Base-by-base conservation (phyloP, 2,113 vertebrate genomes). In the Eulemur macaco region DNA sequence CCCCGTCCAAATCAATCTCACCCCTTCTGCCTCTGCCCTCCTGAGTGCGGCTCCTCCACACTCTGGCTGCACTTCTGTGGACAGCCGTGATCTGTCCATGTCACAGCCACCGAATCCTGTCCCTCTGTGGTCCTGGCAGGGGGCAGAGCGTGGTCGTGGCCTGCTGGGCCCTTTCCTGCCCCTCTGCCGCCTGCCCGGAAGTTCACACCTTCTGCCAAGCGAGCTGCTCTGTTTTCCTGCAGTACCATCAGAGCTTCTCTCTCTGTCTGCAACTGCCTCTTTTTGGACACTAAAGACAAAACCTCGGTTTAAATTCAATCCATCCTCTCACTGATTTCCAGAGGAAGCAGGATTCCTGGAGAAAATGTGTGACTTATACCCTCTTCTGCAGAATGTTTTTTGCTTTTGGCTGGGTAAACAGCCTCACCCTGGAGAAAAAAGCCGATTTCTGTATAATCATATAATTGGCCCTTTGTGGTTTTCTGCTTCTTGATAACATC, bases 11-110 rank as follows among this genome's bases (percentile, higher is more conserved):
- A 20, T 58, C 17, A 52, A 31, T 83, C 23, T 39, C 3, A 1
- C 21, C 1, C 7, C 21, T 9, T 76, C 37, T 13, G 3, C 37
- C 15, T 58, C 54, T 31, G 5, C 54, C 5, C 81, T 73, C 25
- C 3, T 17, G 5, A 54, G 7, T 14, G 12, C 4, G 12, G 20
- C 39, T 25, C 69, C 42, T 5, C 1, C 0, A 1, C 13, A 7
- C 0, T 68, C 27, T 3, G 13, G 25, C 31, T n/a, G 34, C 27
- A 76, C 31, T 80, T 60, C 50, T 77, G 13, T 71, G 11, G 13
- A 12, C 0, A 27, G 14, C 7, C 6, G 15, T 27, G 23, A 17
- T 9, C 20, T 34, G 11, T 13, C 1, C 12, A 21, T 1, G 11
- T 42, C n/a, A 77, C 6, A 27, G 23, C 39, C n/a, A n/a, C n/a